Evolutionary conservation across 1,140 invertebrate genomes (phyloP).

Genomic region (Bombus superbus): DNA sequence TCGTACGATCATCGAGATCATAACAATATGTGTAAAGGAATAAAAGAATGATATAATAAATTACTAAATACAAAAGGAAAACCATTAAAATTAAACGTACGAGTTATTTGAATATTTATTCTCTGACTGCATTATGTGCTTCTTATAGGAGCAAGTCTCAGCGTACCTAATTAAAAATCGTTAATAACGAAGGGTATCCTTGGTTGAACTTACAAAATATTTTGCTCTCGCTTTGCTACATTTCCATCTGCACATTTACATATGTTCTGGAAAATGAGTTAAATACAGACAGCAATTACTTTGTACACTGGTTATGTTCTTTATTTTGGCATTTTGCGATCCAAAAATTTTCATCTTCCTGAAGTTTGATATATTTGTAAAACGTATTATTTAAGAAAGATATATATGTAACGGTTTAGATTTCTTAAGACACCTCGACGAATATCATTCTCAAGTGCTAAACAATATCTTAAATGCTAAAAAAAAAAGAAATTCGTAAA

Average conservation of each 20-base stretch:
- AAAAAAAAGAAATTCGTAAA: background rate
- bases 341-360: background rate
- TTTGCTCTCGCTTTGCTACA: background rate
- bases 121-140: background rate
- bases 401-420: background rate
- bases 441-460: background rate
- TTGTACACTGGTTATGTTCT: background rate
- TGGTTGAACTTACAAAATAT: background rate
- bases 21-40: slow-evolving; percentile 75
- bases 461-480: background rate
- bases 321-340: background rate
- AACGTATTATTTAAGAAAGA: background rate
- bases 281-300: background rate
- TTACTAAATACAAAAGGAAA: slow-evolving; percentile 73
- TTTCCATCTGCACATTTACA: background rate
- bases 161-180: slow-evolving; percentile 1
- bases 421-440: background rate
- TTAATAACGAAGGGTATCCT: background rate
- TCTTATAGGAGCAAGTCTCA: background rate
- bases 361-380: too few species aligned
- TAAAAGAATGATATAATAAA: slow-evolving; percentile 78
- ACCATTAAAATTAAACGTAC: slow-evolving; percentile 45
- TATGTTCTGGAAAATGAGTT: background rate
- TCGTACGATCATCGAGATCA: slow-evolving; percentile 77
- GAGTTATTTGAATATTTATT: slow-evolving; percentile 36